Evolutionary conservation across 2,113 vertebrate genomes (phyloP).

Genomic region (Neodontobutis hainanensis): DNA sequence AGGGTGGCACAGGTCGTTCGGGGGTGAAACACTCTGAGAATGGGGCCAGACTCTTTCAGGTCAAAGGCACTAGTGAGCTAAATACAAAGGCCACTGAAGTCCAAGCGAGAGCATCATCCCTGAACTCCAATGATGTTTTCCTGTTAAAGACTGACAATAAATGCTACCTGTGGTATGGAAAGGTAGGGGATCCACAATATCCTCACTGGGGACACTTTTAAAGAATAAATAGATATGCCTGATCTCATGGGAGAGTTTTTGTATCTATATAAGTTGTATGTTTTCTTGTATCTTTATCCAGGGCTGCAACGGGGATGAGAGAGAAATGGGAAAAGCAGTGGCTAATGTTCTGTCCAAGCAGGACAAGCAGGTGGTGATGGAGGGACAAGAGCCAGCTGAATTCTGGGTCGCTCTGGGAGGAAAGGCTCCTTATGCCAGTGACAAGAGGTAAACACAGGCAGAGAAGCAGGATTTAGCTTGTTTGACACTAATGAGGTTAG

Average conservation of each 20-base stretch:
- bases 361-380: conserved; percentile 87
- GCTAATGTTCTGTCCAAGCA: conserved; percentile 82
- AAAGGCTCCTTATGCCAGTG: conserved; percentile 85
- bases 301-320: conserved; percentile 91
- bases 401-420: conserved; percentile 91
- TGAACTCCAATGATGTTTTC: conserved; percentile 89
- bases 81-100: conserved; percentile 90
- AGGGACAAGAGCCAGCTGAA: conserved; percentile 88
- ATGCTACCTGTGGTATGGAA: conserved; percentile 90
- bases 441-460: conserved; percentile 81
- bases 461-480: background rate
- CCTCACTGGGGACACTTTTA: no score
- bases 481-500: no score
- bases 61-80: conserved; percentile 81
- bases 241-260: no score
- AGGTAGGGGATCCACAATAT: conserved; percentile 69
- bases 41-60: conserved; percentile 83
- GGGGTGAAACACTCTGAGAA: conserved; percentile 66
- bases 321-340: conserved; percentile 86
- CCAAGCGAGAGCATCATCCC: conserved; percentile 81
- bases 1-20: conserved; percentile 84
- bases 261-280: background rate
- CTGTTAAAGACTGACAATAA: conserved; percentile 77
- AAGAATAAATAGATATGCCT: no score
- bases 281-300: conserved; percentile 40